Conservation (phyloP, 1,140 invertebrate genomes). For the Trissolcus basalis region DNA sequence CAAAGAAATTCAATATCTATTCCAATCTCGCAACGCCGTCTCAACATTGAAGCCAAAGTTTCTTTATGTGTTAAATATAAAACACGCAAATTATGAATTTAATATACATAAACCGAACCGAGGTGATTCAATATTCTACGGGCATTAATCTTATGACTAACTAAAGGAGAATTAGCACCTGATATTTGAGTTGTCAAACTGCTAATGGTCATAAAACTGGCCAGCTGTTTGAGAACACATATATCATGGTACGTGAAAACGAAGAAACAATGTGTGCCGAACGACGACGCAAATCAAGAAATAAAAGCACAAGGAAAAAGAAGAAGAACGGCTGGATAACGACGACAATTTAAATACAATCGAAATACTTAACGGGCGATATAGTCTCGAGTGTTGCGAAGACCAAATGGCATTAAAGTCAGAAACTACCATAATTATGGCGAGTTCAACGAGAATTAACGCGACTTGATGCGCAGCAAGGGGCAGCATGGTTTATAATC, state of each 20-base stretch:
- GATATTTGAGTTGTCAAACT: slow-evolving; percentile 46
- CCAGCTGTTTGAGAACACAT: background rate
- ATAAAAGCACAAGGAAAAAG: slow-evolving; percentile 40
- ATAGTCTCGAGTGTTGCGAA: slow-evolving; percentile 52
- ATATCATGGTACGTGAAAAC: slow-evolving; percentile 9
- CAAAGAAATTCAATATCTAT: too few relatives aligned
- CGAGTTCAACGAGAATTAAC: slow-evolving; percentile 61
- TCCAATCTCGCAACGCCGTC: too few relatives aligned
- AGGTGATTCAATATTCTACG: slow-evolving; percentile 4
- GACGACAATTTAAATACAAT: slow-evolving; percentile 67
- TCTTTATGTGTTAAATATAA: too few relatives aligned
- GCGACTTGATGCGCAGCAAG: slow-evolving; percentile 50
- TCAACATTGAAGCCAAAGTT: too few relatives aligned
- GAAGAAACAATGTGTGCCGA: too few relatives aligned
- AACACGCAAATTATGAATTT: too few relatives aligned
- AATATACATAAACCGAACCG: too few relatives aligned
- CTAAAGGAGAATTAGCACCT: slow-evolving; percentile 41
- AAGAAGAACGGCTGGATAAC: slow-evolving; percentile 58
- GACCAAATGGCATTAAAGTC: slow-evolving; percentile 57
- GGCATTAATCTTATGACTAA: slow-evolving; percentile 27
- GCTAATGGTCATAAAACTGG: slow-evolving; percentile 34
- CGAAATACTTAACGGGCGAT: slow-evolving; percentile 64
- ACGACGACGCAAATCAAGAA: slow-evolving; percentile 22
- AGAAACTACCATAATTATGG: slow-evolving; percentile 64
- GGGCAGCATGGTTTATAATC: slow-evolving; percentile 32